Evolutionary conservation across 2,888 invertebrate species (phyloP).

Genomic region (Ypsolopha scabrella): DNA sequence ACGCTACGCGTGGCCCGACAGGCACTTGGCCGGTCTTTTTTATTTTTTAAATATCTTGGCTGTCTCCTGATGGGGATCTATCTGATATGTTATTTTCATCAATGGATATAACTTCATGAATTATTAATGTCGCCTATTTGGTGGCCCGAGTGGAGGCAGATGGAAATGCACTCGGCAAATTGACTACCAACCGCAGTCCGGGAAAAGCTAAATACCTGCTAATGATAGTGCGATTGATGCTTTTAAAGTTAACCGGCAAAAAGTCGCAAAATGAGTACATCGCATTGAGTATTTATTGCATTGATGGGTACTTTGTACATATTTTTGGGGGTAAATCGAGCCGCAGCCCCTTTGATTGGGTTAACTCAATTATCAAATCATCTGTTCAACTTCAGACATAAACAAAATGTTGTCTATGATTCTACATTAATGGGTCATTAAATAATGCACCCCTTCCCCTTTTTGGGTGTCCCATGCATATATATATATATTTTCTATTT

Average conservation of each 20-base stretch:
- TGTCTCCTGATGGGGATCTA: slow-evolving; percentile 15
- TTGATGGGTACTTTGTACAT: too few species aligned
- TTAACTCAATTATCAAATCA: not conserved
- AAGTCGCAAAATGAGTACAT: not conserved
- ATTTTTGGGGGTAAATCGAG: too few species aligned
- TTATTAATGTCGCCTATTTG: slow-evolving; percentile 60
- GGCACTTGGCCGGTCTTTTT: too few species aligned
- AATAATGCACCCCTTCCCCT: too few species aligned
- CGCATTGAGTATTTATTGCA: not conserved
- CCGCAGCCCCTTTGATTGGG: too few species aligned
- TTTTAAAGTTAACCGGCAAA: slow-evolving; percentile 11
- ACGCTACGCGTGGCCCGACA: too few species aligned
- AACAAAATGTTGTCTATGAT: too few species aligned
- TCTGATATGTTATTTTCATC: slow-evolving; percentile 38
- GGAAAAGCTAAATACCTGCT: slow-evolving; percentile 65
- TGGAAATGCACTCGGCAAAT: slow-evolving; percentile 65
- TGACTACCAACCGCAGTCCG: slow-evolving; percentile 64
- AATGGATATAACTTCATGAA: slow-evolving; percentile 61
- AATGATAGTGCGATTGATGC: slow-evolving; percentile 54
- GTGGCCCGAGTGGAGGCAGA: slow-evolving; percentile 45
- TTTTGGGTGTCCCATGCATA: too few species aligned
- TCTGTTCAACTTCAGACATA: not conserved
- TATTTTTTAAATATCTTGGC: too few species aligned
- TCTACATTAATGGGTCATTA: too few species aligned
- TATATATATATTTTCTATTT: too few species aligned